Evolutionary conservation across 1,140 invertebrate genomes (phyloP).

Genomic region (Neodiprion virginianus): DNA sequence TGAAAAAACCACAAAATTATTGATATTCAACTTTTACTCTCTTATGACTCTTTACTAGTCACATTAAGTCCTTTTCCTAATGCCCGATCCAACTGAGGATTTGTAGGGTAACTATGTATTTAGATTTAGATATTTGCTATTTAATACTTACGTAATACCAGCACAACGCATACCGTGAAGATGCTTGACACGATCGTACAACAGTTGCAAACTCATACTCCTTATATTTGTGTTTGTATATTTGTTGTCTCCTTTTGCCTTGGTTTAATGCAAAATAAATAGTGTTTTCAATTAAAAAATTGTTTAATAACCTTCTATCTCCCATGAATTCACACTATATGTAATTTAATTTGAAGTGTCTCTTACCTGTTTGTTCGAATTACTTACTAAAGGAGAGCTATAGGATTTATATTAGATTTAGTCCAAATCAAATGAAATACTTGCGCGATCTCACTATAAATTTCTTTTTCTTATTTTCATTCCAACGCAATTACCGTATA

Average conservation of each 20-base stretch:
- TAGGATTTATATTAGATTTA: background rate
- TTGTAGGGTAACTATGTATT: background rate
- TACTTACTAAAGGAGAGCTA: background rate
- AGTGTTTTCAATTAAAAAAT: background rate
- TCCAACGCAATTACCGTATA: too few relatives aligned
- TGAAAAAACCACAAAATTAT: background rate
- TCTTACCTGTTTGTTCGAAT: background rate
- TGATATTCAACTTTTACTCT: background rate
- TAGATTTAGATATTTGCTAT: conserved; percentile 7
- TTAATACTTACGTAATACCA: background rate
- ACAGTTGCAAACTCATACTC: background rate
- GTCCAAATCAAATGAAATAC: background rate
- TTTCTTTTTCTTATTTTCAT: too few relatives aligned
- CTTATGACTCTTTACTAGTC: background rate
- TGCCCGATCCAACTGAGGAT: background rate
- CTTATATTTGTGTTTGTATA: conserved; percentile 11
- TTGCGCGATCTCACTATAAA: too few relatives aligned
- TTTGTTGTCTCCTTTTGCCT: background rate
- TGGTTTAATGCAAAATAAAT: conserved; percentile 7
- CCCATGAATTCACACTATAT: background rate
- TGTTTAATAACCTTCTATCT: background rate
- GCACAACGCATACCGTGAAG: background rate
- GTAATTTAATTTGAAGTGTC: background rate
- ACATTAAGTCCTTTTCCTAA: conserved; percentile 2
- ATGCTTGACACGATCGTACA: conserved; percentile 1